Base-by-base conservation (phyloP, 2,888 invertebrate species). In the Enchytraeus crypticus region DNA sequence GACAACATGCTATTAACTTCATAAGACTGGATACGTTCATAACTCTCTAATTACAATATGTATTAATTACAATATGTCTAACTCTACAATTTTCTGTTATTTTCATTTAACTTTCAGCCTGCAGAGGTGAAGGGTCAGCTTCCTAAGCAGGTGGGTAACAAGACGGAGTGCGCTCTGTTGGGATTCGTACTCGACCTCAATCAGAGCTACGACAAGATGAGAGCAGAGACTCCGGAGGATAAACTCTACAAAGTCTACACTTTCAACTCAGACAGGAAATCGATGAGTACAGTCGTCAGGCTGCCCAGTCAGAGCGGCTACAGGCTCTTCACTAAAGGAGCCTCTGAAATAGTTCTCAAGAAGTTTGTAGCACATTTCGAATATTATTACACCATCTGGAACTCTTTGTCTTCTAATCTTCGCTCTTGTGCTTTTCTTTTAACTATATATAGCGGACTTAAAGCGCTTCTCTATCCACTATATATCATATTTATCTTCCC, bases 221-320 rank as follows among this genome's bases (percentile, higher is more conserved):
- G 98, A 57, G 91, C 93, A 76, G 86, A 90, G 72, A 85, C 87
- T 75, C 88, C 96, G 2, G 96, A 96, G 82, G 92, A 95, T 79
- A 87, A 86, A 60, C 87, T 97, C 62, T 88, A 93, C 54, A 79
- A 77, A 53, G 80, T 81, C 21, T 82, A 80, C 74, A 99, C 98
- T 18, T 98, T 99, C 84, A 98, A 98, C 84, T 97, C 96, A 46
- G 92, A 92, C 69, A 87, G 98, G 71, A 98, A 99, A 83, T 93
- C 92, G 74, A 98, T 98, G 98, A 92, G 92, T 73, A 97, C 98
- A 34, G 90, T 98, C 59, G 85, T 98, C 70, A 89, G 89, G 34
- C 86, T 87, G 73, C 68, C 70, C 2, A n/a, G n/a, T n/a, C n/a
- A n/a, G n/a, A 88, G 88, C 70, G 93, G 93, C 59, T 97, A 85